Percentiles rank a stretch among this genome's conserved stretches.
phyloP scores from a whole-genome alignment of 1,140 invertebrate species.

The Tachypleus tridentatus region DNA sequence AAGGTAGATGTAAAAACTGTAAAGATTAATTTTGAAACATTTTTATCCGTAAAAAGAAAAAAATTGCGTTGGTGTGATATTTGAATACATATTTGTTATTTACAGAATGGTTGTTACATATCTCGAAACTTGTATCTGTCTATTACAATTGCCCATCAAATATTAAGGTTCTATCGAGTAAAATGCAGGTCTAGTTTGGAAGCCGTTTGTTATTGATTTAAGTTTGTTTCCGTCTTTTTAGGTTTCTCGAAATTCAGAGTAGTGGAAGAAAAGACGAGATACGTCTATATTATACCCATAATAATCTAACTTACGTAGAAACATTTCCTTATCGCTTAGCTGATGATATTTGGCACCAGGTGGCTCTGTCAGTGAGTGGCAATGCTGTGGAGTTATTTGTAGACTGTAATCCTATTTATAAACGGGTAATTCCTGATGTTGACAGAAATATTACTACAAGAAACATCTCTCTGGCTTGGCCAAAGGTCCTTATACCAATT shows the following conservation, averaged over 20 bases:
- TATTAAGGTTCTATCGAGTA: too few relatives aligned
- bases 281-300: conserved; percentile 44
- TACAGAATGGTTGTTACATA: too few relatives aligned
- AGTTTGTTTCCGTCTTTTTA: too few relatives aligned
- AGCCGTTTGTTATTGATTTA: too few relatives aligned
- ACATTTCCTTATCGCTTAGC: conserved; percentile 73
- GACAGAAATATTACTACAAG: conserved; percentile 54
- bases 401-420: conserved; percentile 72
- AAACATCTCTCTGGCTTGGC: conserved; percentile 59
- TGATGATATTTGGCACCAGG: conserved; percentile 71
- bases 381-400: conserved; percentile 66
- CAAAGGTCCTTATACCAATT: conserved; percentile 72
- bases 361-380: conserved; percentile 67
- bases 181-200: too few relatives aligned
- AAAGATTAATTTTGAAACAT: too few relatives aligned
- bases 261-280: conserved; percentile 71
- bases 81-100: too few relatives aligned
- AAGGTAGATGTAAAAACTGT: too few relatives aligned
- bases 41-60: too few relatives aligned
- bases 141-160: too few relatives aligned
- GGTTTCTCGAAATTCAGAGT: conserved; percentile 80
- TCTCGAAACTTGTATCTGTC: too few relatives aligned
- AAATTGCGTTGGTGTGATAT: too few relatives aligned
- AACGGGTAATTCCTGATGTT: conserved; percentile 51
- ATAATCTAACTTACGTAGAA: conserved; percentile 55